Base-by-base conservation (phyloP, 2,113 vertebrate species). In the Silurus glanis region DNA sequence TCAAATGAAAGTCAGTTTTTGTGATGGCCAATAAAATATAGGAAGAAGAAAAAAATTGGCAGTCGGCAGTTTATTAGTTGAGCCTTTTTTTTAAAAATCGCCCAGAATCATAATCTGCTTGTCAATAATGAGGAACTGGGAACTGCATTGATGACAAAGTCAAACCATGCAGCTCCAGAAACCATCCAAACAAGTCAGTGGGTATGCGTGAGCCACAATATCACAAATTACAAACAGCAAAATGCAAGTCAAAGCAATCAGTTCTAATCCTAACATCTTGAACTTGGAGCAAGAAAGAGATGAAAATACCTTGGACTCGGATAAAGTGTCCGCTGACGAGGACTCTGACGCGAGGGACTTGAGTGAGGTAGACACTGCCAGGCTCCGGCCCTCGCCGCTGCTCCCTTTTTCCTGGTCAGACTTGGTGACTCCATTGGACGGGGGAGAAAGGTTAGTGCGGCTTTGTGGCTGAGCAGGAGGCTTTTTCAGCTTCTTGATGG, bases 401-500 rank as follows among this genome's bases (percentile, higher is more conserved):
- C 89, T 90, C 79, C 91, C 95, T 84, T 89, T 93, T 9, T 90
- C 90, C 59, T 88, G 86, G 74, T 96, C 94, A 0, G 89, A 28
- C 0, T 87, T 91, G 75, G 89, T 53, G 45, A 93, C 7, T 47
- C 92, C 53, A 0, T 94, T 88, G 53, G 88, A 87, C 8, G 93
- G 91, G 64, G 90, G 90, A 0, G 93, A 91, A 1, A 92, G 92
- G 88, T 85, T 90, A 89, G 90, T 88, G 85, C 91, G 92, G 69
- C 37, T 87, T 83, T 92, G 95, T 55, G 88, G 90, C 47, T 94
- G 93, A 0, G 84, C 87, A 0, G 90, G 76, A 0, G 90, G 89
- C 89, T 98, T 97, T 94, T 96, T 97, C 88, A 93, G 92, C 88
- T 94, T 96, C 91, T 92, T 95, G 51, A 94, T 93, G 2, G 93